phyloP scores from a whole-genome alignment of 1,140 invertebrate genomes.

The Ptiloglossa arizonensis region DNA sequence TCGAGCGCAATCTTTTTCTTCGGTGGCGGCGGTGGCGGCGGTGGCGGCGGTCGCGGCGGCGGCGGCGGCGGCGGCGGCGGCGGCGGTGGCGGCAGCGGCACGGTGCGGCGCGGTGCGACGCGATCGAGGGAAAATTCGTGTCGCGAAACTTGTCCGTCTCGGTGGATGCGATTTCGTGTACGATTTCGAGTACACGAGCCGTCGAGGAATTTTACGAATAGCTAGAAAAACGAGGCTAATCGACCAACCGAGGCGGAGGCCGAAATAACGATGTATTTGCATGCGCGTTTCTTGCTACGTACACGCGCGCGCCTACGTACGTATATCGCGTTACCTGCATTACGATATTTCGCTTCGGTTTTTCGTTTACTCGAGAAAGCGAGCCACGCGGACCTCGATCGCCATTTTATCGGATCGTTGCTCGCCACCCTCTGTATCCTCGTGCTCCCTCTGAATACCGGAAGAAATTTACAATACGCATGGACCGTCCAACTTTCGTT shows the following conservation, averaged over 20 bases:
- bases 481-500: too few species aligned
- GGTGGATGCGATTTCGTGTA: slow-evolving; percentile 36
- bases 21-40: too few species aligned
- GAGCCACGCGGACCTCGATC: background rate
- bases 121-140: slow-evolving; percentile 42
- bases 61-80: too few species aligned
- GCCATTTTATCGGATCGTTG: slow-evolving; percentile 28
- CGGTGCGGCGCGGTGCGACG: too few species aligned
- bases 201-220: slow-evolving; percentile 56
- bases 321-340: too few species aligned
- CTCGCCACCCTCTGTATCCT: background rate
- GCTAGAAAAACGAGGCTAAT: slow-evolving; percentile 65
- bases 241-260: slow-evolving; percentile 22
- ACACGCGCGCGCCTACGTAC: too few species aligned
- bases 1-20: slow-evolving; percentile 27
- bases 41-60: too few species aligned
- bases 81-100: too few species aligned
- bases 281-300: slow-evolving; percentile 53
- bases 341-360: slow-evolving; percentile 4
- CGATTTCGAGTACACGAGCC: slow-evolving; percentile 44
- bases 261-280: slow-evolving; percentile 57
- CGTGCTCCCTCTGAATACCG: background rate
- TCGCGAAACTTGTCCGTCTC: slow-evolving; percentile 34
- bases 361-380: slow-evolving; percentile 10
- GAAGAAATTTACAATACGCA: too few species aligned